Conservation (phyloP, 2,797 vertebrate species). For the Cottoperca gobio region DNA sequence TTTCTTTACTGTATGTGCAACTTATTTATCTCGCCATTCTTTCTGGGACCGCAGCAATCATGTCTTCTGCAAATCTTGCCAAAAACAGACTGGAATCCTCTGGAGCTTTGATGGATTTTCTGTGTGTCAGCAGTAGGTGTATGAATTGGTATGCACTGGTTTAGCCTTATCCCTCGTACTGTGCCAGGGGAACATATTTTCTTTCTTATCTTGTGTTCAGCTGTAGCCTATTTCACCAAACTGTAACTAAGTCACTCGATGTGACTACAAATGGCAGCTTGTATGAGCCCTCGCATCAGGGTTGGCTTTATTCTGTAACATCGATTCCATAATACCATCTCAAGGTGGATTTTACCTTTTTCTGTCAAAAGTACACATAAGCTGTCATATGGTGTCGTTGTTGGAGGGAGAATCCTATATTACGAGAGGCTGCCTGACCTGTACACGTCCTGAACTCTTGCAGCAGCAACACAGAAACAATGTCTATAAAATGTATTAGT, state of each 20-base stretch:
- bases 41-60: slow-evolving; percentile 40
- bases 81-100: slow-evolving; percentile 59
- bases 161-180: slow-evolving; percentile 70
- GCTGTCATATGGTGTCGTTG: slow-evolving; percentile 31
- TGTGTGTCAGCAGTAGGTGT: slow-evolving; percentile 33
- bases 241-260: slow-evolving; percentile 64
- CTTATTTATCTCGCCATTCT: slow-evolving; percentile 16
- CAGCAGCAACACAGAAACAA: slow-evolving; percentile 55
- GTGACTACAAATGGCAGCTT: slow-evolving; percentile 77
- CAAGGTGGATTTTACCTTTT: slow-evolving; percentile 39
- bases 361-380: slow-evolving; percentile 42
- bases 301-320: slow-evolving; percentile 42
- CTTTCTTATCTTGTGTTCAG: slow-evolving; percentile 38
- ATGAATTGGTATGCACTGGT: slow-evolving; percentile 51
- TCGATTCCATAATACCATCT: slow-evolving; percentile 43
- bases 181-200: slow-evolving; percentile 55
- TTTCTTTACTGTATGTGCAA: slow-evolving; percentile 37
- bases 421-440: slow-evolving; percentile 57
- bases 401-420: slow-evolving; percentile 34
- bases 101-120: slow-evolving; percentile 39
- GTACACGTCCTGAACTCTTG: slow-evolving; percentile 50
- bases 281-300: slow-evolving; percentile 54
- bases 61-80: slow-evolving; percentile 59
- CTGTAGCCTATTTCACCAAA: slow-evolving; percentile 59
- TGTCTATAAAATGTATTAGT: slow-evolving; percentile 51